Percentiles rank a stretch among this genome's conserved stretches.
Conservation (phyloP, 2,888 invertebrate genomes). For the Ectropis crepuscularia region DNA sequence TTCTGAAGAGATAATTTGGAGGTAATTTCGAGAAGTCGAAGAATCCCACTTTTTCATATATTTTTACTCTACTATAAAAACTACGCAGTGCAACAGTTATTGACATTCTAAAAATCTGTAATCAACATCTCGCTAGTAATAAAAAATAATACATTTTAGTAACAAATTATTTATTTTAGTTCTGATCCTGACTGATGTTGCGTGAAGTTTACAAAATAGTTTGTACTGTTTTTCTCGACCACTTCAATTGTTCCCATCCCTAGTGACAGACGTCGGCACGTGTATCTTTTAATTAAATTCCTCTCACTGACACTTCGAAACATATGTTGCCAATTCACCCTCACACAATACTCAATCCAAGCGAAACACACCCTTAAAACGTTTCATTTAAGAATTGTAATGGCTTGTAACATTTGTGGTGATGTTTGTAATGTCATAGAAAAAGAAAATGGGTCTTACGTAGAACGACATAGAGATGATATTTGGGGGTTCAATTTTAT, state of each 20-base stretch:
- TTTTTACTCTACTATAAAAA: no score
- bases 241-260: slow-evolving; percentile 38
- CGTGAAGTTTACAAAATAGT: no score
- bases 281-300: slow-evolving; percentile 87
- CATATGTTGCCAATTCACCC: slow-evolving; percentile 79
- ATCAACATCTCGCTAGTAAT: no score
- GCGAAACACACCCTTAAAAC: slow-evolving; percentile 36
- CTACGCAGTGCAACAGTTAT: no score
- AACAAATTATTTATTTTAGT: no score
- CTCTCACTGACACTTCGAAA: slow-evolving; percentile 72
- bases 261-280: slow-evolving; percentile 53
- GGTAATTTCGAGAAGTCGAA: no score
- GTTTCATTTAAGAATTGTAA: slow-evolving; percentile 10
- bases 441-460: slow-evolving; percentile 17
- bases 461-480: background rate
- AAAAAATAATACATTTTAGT: no score
- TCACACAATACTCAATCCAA: slow-evolving; percentile 27
- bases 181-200: no score
- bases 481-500: background rate
- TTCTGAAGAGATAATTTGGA: no score
- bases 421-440: background rate
- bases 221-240: slow-evolving; percentile 13
- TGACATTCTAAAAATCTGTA: no score
- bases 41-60: no score
- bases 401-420: slow-evolving; percentile 10